phyloP scores from a whole-genome alignment of 2,797 vertebrate genomes.

The Astyanax mexicanus region DNA sequence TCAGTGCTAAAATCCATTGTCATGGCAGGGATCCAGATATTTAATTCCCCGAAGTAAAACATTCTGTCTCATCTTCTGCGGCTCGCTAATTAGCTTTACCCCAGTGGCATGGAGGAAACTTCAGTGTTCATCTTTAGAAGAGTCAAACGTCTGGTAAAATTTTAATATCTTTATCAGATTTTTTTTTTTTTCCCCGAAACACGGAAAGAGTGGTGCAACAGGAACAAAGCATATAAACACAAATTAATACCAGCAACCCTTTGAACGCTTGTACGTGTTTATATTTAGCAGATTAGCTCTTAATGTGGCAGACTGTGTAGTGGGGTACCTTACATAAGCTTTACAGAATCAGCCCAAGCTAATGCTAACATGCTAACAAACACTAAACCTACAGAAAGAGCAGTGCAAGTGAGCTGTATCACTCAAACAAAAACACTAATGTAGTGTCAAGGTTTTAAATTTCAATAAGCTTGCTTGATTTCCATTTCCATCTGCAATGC shows the following conservation, averaged over 20 bases:
- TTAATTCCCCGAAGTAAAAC: constrained; percentile 34
- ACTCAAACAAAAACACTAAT: too few species aligned
- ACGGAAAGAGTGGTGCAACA: constrained; percentile 10
- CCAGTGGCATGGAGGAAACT: constrained; percentile 9
- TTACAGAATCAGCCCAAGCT: not conserved
- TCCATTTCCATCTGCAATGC: too few species aligned
- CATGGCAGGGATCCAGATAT: constrained; percentile 34
- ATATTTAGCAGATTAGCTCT: not conserved
- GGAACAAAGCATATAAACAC: not conserved
- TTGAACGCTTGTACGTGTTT: not conserved
- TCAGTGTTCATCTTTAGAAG: constrained; percentile 22
- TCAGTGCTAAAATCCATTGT: constrained; percentile 3
- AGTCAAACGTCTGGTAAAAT: not conserved
- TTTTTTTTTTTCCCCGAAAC: too few species aligned
- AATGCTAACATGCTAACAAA: too few species aligned
- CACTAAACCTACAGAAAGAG: not conserved
- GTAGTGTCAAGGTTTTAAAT: too few species aligned
- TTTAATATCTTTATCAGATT: not conserved
- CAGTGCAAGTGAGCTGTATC: too few species aligned
- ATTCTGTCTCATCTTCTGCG: not conserved
- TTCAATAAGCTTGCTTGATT: too few species aligned
- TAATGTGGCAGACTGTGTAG: not conserved
- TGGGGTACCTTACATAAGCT: not conserved
- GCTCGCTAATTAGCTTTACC: constrained; percentile 31
- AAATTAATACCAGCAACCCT: not conserved